phyloP scores from a whole-genome alignment of 2,113 vertebrate species.

The Collichthys lucidus region DNA sequence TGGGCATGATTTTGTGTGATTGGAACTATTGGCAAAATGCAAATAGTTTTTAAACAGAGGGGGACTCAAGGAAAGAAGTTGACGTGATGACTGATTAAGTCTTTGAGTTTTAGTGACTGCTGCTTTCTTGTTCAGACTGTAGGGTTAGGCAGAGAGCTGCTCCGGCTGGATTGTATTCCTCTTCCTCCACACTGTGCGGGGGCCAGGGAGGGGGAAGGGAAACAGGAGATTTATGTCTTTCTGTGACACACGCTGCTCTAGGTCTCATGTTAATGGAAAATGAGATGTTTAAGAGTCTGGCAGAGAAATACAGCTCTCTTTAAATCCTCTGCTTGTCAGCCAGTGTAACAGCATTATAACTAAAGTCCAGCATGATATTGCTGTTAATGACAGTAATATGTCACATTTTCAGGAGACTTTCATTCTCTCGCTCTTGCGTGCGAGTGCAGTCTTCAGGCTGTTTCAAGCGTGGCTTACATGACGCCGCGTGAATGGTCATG shows the following conservation, averaged over 20 bases:
- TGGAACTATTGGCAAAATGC: not conserved
- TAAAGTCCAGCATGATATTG: conserved; percentile 73
- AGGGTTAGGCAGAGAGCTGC: conserved; percentile 59
- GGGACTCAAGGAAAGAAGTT: not conserved
- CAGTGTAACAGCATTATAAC: conserved; percentile 75
- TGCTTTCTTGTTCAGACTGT: conserved; percentile 38
- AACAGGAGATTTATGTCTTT: conserved; percentile 80
- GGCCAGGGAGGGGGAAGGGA: conserved; percentile 72
- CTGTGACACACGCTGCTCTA: conserved; percentile 81
- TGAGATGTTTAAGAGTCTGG: conserved; percentile 82
- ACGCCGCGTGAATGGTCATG: conserved; percentile 27
- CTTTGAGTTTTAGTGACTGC: conserved; percentile 6
- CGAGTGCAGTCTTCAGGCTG: conserved; percentile 8
- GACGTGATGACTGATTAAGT: not conserved
- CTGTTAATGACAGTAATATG: conserved; percentile 76
- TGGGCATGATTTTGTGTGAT: conserved; percentile 13
- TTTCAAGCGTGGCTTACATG: conserved; percentile 43
- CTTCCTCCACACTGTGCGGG: conserved; percentile 75
- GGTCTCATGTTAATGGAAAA: conserved; percentile 84
- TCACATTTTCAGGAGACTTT: conserved; percentile 69
- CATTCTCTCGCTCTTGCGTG: conserved; percentile 45
- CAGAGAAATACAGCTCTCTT: conserved; percentile 79
- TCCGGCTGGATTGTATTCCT: conserved; percentile 79
- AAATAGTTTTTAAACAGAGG: conserved; percentile 5
- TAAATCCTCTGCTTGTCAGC: conserved; percentile 78